Conservation (phyloP, 2,113 vertebrate genomes). For the Ctenomys sociabilis region DNA sequence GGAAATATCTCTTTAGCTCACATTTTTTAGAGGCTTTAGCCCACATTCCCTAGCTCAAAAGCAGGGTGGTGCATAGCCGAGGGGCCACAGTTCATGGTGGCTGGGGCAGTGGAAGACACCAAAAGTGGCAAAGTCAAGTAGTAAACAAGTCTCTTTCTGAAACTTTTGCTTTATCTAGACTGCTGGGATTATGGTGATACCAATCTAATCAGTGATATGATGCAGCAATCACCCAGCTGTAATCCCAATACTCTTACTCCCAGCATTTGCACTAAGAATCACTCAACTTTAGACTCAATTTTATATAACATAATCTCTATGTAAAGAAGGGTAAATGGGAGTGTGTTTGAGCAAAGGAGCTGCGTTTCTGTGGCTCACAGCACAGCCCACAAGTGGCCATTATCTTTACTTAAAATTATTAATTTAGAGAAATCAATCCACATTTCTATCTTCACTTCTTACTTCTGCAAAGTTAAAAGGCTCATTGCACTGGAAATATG, state of each 20-base stretch:
- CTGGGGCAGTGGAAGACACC: background rate
- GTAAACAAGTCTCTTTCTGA: background rate
- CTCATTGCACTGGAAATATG: background rate
- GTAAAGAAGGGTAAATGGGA: no score
- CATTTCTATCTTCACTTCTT: conserved; percentile 2
- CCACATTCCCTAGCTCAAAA: background rate
- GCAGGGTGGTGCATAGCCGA: background rate
- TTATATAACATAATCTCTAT: background rate
- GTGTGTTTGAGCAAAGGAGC: background rate
- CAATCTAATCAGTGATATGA: background rate
- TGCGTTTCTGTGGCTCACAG: background rate
- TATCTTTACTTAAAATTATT: background rate
- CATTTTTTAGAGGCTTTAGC: background rate
- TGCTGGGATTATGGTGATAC: background rate
- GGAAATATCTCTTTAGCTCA: background rate
- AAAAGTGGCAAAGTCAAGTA: background rate
- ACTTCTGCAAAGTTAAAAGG: background rate
- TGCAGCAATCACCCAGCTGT: background rate
- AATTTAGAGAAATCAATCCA: background rate
- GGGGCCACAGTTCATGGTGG: background rate
- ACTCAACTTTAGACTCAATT: background rate
- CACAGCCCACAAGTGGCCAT: background rate
- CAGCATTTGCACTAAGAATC: background rate
- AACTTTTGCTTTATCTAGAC: no score
- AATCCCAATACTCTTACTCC: background rate